These are phyloP conservation scores for Hydrochoerus hydrochaeris DNA, from an alignment of 2,113 vertebrate species.

Conservation along the genomic window DNA sequence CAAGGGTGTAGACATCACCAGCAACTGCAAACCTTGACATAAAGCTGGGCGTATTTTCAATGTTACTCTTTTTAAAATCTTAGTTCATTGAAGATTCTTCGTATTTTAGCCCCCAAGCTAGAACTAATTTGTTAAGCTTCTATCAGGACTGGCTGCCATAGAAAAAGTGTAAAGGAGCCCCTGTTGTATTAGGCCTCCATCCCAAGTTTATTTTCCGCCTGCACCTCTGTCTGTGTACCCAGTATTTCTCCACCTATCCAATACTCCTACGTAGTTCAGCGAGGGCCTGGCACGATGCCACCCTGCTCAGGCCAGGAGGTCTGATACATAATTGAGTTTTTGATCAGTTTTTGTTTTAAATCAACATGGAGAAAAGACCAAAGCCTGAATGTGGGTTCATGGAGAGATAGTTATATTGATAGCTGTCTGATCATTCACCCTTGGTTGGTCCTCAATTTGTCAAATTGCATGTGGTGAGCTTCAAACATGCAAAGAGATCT, in stretches of 20 bases:
- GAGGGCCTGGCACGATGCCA: not conserved
- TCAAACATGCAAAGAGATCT: not conserved
- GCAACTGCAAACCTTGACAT: not conserved
- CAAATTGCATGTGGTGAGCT: not conserved
- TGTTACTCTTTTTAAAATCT: not conserved
- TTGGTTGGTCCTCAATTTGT: not conserved
- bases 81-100: not conserved
- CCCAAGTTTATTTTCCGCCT: not conserved
- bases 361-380: slow-evolving; percentile 6
- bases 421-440: not conserved
- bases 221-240: not conserved
- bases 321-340: not conserved
- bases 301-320: not conserved
- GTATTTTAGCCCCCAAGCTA: not conserved
- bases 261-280: not conserved
- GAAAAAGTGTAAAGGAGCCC: not conserved
- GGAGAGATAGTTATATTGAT: not conserved
- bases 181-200: not conserved
- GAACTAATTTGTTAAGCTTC: slow-evolving; percentile 14
- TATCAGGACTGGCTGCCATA: not conserved
- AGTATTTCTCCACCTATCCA: not conserved
- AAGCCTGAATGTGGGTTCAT: not conserved
- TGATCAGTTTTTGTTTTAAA: not conserved
- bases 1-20: not conserved
- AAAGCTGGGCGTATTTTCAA: not conserved